These are phyloP conservation scores for Anoplophora glabripennis DNA, from an alignment of 1,140 invertebrate genomes.

Conservation along the genomic window DNA sequence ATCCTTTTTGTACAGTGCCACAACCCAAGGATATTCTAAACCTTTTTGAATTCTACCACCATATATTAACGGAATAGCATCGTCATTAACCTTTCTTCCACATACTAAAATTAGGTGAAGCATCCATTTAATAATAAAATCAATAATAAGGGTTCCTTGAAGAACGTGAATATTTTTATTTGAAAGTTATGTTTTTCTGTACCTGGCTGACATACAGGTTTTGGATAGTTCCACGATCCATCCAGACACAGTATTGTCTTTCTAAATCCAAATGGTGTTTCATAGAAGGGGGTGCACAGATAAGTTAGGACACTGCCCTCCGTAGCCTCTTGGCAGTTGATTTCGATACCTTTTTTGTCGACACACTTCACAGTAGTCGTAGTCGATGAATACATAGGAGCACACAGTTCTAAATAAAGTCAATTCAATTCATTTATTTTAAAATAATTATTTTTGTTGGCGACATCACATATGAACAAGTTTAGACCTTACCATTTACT, in stretches of 20 bases:
- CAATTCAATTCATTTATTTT: no score
- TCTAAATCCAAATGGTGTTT: not conserved
- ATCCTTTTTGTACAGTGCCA: not conserved
- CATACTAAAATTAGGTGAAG: not conserved
- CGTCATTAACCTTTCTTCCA: conserved; percentile 7
- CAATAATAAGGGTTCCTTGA: no score
- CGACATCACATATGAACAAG: no score
- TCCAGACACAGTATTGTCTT: not conserved
- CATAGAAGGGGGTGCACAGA: not conserved
- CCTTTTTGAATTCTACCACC: not conserved
- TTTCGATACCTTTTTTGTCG: not conserved
- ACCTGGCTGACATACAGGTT: conserved; percentile 11
- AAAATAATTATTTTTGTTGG: no score
- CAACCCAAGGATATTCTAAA: conserved; percentile 11
- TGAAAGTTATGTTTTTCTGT: not conserved
- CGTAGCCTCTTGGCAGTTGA: conserved; percentile 6
- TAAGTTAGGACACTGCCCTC: conserved; percentile 8
- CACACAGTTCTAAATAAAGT: not conserved
- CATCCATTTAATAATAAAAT: no score
- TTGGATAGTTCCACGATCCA: not conserved
- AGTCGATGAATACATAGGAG: not conserved
- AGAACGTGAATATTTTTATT: no score
- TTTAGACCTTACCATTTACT: no score
- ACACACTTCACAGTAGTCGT: conserved; percentile 3
- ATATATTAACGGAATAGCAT: not conserved